Base-by-base conservation (phyloP, 1,140 invertebrate genomes). In the Lordiphosa collinella region DNA sequence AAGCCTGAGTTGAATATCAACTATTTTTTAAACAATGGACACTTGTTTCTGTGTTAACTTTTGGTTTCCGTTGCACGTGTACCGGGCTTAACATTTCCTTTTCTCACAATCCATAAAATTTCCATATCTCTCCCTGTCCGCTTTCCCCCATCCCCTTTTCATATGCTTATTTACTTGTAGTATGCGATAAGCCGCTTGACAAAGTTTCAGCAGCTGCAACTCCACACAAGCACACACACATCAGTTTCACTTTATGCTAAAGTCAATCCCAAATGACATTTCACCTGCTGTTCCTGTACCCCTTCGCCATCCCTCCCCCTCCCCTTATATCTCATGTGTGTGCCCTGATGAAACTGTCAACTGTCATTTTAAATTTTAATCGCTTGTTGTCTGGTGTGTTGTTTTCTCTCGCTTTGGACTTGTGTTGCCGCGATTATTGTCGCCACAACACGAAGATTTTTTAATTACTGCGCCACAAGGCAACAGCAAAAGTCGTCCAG, bases 331-430 rank as follows among this genome's bases (percentile, higher is more conserved):
- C 16, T 22, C 25, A 13, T 29, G 12, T 14, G 12, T 14, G 10
- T 11, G 11, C 8, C 31, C 67, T 68, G 64, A 68, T 68, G 64
- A 68, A 68, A 68, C 64, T 67, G 64, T 68, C 64, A 68, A 68
- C 64, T 68, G 63, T 68, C 64, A 68, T 68, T 68, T 68, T 59
- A 67, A 67, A 67, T 67, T 67, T 59, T 68, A 68, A 68, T 68
- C 64, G 63, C 64, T 52, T 68, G 64, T 68, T 67, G 46, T 40
- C 14, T 34, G n/a, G 13, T 32, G 9, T 55, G 25, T 12, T 14
- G 32, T 40, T 9, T 12, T 46, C 12, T 12, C 51, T 31, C 9
- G 29, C 47, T 36, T 49, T 54, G 18, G 36, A 35, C 34, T 49
- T 12, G 10, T 14, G 37, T 36, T 13, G 31, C 46, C 46, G 32